Conservation (phyloP, 2,797 vertebrate genomes). For the Sciurus carolinensis region DNA sequence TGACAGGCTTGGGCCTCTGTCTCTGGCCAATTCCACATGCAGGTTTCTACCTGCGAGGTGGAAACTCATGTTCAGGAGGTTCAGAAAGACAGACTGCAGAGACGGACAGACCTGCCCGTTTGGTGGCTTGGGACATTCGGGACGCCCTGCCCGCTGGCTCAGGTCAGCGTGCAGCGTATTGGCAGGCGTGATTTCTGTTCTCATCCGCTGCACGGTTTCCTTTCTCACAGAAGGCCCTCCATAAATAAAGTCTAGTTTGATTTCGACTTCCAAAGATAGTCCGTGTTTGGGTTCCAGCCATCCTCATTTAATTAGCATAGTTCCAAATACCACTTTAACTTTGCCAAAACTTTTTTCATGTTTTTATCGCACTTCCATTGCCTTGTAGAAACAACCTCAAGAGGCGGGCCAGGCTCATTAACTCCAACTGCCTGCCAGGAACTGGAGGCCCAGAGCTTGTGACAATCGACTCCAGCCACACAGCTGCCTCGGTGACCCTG, state of each 20-base stretch:
- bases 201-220: not conserved
- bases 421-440: not conserved
- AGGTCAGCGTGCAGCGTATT: fast-evolving
- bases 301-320: constrained; percentile 37
- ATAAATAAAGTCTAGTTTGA: not conserved
- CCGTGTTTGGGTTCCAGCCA: constrained; percentile 28
- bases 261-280: constrained; percentile 12
- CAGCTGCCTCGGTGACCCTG: not conserved
- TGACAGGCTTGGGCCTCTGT: constrained; percentile 36
- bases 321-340: not conserved
- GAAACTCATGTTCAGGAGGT: constrained; percentile 69
- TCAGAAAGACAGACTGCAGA: constrained; percentile 24
- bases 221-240: not conserved
- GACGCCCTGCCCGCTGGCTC: not conserved
- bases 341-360: not conserved
- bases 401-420: not conserved
- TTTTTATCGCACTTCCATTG: constrained; percentile 3
- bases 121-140: not conserved
- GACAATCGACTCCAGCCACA: not conserved
- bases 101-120: not conserved
- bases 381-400: not conserved
- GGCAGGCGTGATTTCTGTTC: fast-evolving
- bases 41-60: constrained; percentile 15
- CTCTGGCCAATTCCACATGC: constrained; percentile 59
- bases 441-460: not conserved